Conservation (phyloP, 2,797 vertebrate species). For the Peromyscus eremicus region DNA sequence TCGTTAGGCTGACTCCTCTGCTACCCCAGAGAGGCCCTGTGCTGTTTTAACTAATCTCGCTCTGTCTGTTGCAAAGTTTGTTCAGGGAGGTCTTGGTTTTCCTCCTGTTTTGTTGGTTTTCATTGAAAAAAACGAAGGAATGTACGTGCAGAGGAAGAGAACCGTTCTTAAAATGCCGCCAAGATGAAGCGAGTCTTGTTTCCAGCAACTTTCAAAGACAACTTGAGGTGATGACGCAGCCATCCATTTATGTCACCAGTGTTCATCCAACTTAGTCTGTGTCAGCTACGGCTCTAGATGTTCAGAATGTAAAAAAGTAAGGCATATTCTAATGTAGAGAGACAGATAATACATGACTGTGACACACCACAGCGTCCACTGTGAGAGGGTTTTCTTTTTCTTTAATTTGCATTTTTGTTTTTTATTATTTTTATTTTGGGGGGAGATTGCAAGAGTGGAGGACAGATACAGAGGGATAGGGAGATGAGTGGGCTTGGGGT, state of each 20-base stretch:
- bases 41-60: background rate
- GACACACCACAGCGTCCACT: background rate
- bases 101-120: conserved; percentile 32
- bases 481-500: background rate
- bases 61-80: background rate
- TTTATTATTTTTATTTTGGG: background rate
- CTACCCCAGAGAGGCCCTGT: conserved; percentile 16
- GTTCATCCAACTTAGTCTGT: background rate
- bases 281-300: background rate
- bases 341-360: background rate
- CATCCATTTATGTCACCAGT: background rate
- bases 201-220: conserved; percentile 7
- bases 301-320: background rate
- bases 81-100: conserved; percentile 38
- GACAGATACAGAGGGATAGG: background rate
- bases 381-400: background rate
- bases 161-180: conserved; percentile 47
- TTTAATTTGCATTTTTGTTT: background rate
- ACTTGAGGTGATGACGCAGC: background rate
- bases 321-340: background rate
- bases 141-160: background rate
- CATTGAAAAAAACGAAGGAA: conserved; percentile 39
- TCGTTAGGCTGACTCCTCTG: background rate
- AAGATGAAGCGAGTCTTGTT: conserved; percentile 1
- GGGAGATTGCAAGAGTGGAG: background rate